Conservation (phyloP, 2,797 vertebrate species). For the Malurus leucopterus region DNA sequence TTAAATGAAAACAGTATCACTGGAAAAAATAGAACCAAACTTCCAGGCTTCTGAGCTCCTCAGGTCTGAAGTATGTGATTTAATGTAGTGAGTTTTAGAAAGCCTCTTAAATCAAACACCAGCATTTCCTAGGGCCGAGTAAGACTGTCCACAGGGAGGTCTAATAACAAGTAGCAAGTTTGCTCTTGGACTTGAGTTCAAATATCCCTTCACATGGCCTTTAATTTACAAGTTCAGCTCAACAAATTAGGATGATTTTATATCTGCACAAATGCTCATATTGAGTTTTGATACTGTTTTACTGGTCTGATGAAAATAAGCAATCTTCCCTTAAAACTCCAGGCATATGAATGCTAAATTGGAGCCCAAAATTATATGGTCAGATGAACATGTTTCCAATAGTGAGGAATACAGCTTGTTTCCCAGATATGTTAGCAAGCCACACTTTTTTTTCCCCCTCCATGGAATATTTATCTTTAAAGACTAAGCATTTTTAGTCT, state of each 20-base stretch:
- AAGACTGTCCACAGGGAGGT: rapidly evolving
- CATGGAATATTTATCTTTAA: constrained; percentile 14
- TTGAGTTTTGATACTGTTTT: not conserved
- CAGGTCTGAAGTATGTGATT: not conserved
- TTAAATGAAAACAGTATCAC: not conserved
- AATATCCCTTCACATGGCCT: not conserved
- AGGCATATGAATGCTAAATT: not conserved
- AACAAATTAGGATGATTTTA: not conserved
- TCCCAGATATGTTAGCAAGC: not conserved
- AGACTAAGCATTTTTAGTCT: not conserved
- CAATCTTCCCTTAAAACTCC: not conserved
- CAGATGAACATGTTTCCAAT: not conserved
- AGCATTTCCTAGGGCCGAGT: not conserved
- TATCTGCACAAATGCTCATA: rapidly evolving
- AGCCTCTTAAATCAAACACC: not conserved
- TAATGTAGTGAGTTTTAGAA: not conserved
- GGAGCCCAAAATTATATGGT: not conserved
- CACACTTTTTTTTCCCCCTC: not conserved
- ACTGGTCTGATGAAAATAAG: not conserved
- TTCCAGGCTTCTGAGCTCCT: not conserved
- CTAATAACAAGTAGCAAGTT: not conserved
- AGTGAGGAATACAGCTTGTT: not conserved
- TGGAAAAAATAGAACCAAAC: not conserved
- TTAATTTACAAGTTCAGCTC: not conserved
- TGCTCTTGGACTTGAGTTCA: not conserved